phyloP scores from a whole-genome alignment of 2,797 vertebrate genomes.

The Eurystomus glaucurus region DNA sequence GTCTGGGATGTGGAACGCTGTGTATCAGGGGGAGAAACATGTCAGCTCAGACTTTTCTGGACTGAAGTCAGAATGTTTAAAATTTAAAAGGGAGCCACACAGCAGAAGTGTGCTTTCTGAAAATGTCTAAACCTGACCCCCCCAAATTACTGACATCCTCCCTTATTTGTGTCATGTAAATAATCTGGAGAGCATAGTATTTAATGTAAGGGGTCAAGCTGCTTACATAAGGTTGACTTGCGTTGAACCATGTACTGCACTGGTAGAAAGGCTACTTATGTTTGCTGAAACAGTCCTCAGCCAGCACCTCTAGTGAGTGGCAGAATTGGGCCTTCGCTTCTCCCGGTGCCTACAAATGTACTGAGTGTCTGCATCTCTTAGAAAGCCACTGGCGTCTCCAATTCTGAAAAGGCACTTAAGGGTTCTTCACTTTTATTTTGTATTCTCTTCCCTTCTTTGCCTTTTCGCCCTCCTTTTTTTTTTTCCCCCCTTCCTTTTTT shows the following conservation, averaged over 20 bases:
- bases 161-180: not conserved
- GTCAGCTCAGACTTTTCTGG: not conserved
- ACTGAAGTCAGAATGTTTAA: not conserved
- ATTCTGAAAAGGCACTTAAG: not conserved
- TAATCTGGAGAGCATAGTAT: not conserved
- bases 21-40: not conserved
- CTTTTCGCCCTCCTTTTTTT: not conserved
- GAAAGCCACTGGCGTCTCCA: not conserved
- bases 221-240: not conserved
- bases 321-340: not conserved
- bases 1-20: not conserved
- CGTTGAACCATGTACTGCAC: not conserved
- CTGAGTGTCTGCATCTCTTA: not conserved
- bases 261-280: not conserved
- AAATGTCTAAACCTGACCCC: not conserved
- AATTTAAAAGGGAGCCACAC: not conserved
- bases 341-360: not conserved
- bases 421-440: not conserved
- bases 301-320: not conserved
- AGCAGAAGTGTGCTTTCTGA: not conserved
- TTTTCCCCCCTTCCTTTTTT: too few relatives aligned
- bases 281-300: not conserved
- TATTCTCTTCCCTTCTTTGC: not conserved
- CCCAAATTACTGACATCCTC: not conserved
- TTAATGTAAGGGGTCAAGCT: not conserved